These are phyloP conservation scores for Bostrychus sinensis DNA, from an alignment of 2,113 vertebrate species.

Conservation along the genomic window DNA sequence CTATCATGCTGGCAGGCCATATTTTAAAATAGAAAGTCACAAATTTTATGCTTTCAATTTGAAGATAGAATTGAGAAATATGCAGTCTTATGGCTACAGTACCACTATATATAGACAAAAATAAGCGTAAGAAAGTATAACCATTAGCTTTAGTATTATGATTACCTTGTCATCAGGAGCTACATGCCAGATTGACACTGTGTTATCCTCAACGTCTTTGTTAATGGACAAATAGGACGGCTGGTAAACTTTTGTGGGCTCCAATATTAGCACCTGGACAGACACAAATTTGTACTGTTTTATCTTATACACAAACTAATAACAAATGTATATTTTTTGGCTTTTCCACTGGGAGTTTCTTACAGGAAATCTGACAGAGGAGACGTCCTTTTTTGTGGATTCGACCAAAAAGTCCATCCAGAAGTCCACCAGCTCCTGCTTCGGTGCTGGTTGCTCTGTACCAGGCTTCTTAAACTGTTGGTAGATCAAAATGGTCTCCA, in stretches of 20 bases:
- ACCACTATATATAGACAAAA: too few species aligned
- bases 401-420: constrained; percentile 99
- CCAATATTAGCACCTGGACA: constrained; percentile 92
- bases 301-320: background rate
- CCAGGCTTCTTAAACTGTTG: constrained; percentile 93
- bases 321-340: background rate
- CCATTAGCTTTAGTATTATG: too few species aligned
- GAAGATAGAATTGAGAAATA: too few species aligned
- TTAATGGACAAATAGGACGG: constrained; percentile 97
- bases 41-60: too few species aligned
- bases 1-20: too few species aligned
- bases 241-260: constrained; percentile 97
- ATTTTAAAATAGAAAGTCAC: too few species aligned
- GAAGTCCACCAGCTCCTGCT: constrained; percentile 95
- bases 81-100: too few species aligned
- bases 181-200: constrained; percentile 96
- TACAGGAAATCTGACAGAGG: constrained; percentile 95
- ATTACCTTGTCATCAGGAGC: constrained; percentile 92
- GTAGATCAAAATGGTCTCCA: constrained; percentile 95
- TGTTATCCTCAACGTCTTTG: constrained; percentile 94
- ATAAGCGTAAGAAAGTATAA: too few species aligned
- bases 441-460: constrained; percentile 83
- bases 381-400: constrained; percentile 92
- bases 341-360: constrained; percentile 53
- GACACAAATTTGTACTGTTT: background rate